phyloP scores from a whole-genome alignment of 2,113 vertebrate genomes.

The Castor canadensis region DNA sequence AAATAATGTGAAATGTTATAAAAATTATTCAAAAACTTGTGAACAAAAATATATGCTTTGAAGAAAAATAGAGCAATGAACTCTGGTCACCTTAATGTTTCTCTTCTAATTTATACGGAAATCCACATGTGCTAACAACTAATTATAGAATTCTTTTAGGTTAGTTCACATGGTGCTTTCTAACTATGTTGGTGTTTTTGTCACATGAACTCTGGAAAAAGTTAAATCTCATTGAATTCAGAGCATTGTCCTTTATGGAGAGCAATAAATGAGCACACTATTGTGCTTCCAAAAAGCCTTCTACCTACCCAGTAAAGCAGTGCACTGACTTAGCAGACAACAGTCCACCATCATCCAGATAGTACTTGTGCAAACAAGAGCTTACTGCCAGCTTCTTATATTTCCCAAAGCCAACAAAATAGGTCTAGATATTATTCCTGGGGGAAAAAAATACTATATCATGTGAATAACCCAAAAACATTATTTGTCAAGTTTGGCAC shows the following conservation, averaged over 20 bases:
- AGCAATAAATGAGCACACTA: background rate
- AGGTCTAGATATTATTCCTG: background rate
- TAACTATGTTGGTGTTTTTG: conserved; percentile 11
- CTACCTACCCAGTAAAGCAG: background rate
- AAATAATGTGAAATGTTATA: background rate
- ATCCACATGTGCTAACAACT: background rate
- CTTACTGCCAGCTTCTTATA: background rate
- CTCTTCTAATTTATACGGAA: conserved; percentile 37
- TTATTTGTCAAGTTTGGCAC: conserved; percentile 22
- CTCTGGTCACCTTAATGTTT: background rate
- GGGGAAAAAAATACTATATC: background rate
- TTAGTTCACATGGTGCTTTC: background rate
- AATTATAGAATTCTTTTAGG: background rate
- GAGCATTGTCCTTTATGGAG: conserved; percentile 8
- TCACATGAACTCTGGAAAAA: background rate
- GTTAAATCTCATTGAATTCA: background rate
- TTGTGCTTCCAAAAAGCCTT: background rate
- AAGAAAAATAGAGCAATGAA: background rate
- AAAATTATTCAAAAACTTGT: background rate
- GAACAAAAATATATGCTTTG: background rate
- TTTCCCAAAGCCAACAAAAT: conserved; percentile 18
- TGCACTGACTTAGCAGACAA: background rate
- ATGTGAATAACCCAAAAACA: background rate
- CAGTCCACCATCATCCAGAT: background rate
- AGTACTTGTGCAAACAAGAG: background rate